Evolutionary conservation across 37 sponge, comb jelly and placozoan genomes (phyloP), one percentile per base, ranked within the genome.

Genomic region (Aplysina aerophoba): DNA sequence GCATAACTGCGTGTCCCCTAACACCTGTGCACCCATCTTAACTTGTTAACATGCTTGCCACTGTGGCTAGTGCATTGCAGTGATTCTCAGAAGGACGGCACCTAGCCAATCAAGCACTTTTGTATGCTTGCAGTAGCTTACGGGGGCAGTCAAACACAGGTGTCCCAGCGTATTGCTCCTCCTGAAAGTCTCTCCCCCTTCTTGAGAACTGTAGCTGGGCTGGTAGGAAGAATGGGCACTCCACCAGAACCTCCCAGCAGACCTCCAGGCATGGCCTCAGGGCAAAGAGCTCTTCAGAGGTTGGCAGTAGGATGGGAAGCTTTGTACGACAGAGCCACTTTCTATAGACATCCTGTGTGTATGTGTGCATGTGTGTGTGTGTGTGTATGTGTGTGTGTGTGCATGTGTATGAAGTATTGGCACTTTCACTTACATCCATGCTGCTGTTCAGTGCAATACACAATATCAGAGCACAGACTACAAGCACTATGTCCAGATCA

Each of bases 361-460:
- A 8, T 44, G 50, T 44, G 50, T 8, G 50, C 8, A 8, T 73
- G 75, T 73, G 75, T 73, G 75, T 73, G 75, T 73, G 75, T 73
- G 75, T 13, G 75, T 73, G 75, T 73, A 36, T 15, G 35, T 73
- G 75, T 73, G 75, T 13, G 75, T 73, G 75, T 73, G 75, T 73
- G 75, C 33, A 4, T 73, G 75, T 73, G 65, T 63, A 8, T 44
- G 50, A 44, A 8, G 50, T 11, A 44, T n/a, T n/a, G n/a, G 8
- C 3, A 44, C 50, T 11, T 63, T 63, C 28, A 28, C 65, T 12
- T 5, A 63, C 65, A 63, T 5, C 27, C 4, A 28, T 30, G 24
- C 65, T 30, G 28, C 5, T 30, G 5, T 28, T 12, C 5, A 63
- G 28, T 63, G 65, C 65, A 63, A 28, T 63, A 63, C 65, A 63